Base-by-base conservation (phyloP, 2,797 vertebrate genomes). In the Paramormyrops hopkinsi region DNA sequence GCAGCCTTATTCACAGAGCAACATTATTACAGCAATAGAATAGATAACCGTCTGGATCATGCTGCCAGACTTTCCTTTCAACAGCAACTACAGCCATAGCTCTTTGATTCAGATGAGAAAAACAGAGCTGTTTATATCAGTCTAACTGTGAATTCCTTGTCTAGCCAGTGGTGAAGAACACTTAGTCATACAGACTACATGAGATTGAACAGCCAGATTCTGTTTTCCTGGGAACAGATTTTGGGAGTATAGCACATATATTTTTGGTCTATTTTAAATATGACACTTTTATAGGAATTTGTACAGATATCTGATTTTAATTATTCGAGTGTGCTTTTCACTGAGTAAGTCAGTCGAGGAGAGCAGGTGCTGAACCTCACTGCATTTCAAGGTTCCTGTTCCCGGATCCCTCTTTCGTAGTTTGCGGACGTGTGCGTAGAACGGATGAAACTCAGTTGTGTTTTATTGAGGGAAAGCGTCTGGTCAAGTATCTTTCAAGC, bases 201-300 rank as follows among this genome's bases (percentile, higher is more conserved):
- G 50, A 86, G 85, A 56, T 19, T 56, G 25, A 86, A 56, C 85
- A 86, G 51, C 85, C 51, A 56, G 19, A 33, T 86, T 86, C 51
- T 56, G 50, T 25, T 33, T 54, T 86, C 50, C 85, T 86, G 50
- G 22, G 51, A 86, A 54, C 50, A 54, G 85, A 41, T 22, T 87
- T 46, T 91, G 89, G 82, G 54, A 90, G 62, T 90, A 87, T 84
- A 87, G 73, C 86, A 92, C 79, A 87, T 90, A 84, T 91, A 90
- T 90, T 93, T 93, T 93, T 89, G 73, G 86, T 91, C 90, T 54
- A 62, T 92, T 94, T 94, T 93, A 44, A 92, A 93, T 92, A 89
- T 90, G 90, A 91, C 90, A 85, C 83, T 92, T 94, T 94, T 95
- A 91, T 93, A 89, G 82, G 92, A 90, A 91, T 93, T 90, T 94